phyloP scores from a whole-genome alignment of 2,113 vertebrate species.

The Scolopax mira region DNA sequence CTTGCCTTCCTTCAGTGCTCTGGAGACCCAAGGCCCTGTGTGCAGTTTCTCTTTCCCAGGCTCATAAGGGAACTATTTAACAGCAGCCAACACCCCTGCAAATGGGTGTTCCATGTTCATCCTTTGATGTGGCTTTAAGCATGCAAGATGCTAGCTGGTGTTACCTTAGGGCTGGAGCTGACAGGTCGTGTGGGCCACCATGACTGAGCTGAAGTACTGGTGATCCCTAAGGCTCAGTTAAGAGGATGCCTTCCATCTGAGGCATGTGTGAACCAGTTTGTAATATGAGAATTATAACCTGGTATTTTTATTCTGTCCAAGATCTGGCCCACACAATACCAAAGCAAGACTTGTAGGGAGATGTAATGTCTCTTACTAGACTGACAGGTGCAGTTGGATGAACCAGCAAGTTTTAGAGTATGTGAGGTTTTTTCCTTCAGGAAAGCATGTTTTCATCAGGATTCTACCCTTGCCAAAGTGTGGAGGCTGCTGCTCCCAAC shows the following conservation, averaged over 20 bases:
- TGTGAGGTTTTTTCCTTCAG: neutral
- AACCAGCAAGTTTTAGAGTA: neutral
- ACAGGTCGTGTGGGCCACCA: fast-evolving
- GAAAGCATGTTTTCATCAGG: neutral
- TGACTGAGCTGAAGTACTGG: neutral
- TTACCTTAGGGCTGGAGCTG: neutral
- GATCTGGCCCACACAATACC: neutral
- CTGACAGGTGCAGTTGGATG: neutral
- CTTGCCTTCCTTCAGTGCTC: neutral
- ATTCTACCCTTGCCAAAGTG: neutral
- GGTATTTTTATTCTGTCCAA: neutral
- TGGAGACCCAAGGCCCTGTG: neutral
- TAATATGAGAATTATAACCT: neutral
- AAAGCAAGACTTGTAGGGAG: neutral
- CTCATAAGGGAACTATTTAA: neutral
- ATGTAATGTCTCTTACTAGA: fast-evolving
- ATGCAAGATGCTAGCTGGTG: neutral
- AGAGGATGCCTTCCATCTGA: neutral
- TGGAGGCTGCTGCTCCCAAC: neutral
- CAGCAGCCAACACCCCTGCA: neutral
- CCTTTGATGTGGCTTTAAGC: fast-evolving
- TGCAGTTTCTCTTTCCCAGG: neutral
- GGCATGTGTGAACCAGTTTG: neutral
- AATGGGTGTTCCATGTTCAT: neutral
- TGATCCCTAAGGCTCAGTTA: too few species aligned